Evolutionary conservation across 30 jellyfish, hydroid and myxozoan genomes (phyloP), one percentile per base, ranked within the genome.

Genomic region (Pelagia noctiluca): DNA sequence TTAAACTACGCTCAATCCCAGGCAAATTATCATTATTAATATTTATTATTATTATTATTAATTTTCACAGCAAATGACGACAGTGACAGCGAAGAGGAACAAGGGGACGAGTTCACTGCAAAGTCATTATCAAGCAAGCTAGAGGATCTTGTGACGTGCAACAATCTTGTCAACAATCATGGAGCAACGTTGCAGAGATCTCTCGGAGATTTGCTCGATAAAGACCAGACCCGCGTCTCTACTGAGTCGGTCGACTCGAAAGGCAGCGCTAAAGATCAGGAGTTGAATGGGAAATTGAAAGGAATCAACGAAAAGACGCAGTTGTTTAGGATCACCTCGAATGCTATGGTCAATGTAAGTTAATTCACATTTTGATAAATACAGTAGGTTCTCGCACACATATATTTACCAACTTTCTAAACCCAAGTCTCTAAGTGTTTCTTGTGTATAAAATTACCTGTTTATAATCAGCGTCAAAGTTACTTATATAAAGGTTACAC

Each of bases 321-420:
- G 78, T 82, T 93, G 69, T 93, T 93, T 65, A 88, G 98, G 33
- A 93, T 93, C 48, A 93, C 98, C 1, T 93, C 98, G 0, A 93
- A 93, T 87, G 98, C 98, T 16, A 93, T 93, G 98, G 76, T 93
- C 32, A 80, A 78, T 38, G 98, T 93, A 75, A 80, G 98, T 64
- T 26, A 33, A n/a, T 23, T 1, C 49, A 23, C 32, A 22, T 0
- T 18, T 1, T n/a, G 42, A n/a, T 3, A 28, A 11, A 3, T 52
- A n/a, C 1, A 11, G 21, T 26, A n/a, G n/a, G n/a, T n/a, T n/a
- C n/a, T n/a, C 30, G 33, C 77, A n/a, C 33, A 64, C 77, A 32
- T 34, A 30, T 71, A n/a, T 46, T 23, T 13, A 23, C 22, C 25
- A 71, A 34, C 82, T 16, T 26, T 69, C n/a, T 32, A n/a, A 47